Percentiles rank a stretch among this genome's conserved stretches.
These are phyloP conservation scores for Lasiommata megera DNA, from an alignment of 2,888 invertebrate genomes.

Conservation along the genomic window DNA sequence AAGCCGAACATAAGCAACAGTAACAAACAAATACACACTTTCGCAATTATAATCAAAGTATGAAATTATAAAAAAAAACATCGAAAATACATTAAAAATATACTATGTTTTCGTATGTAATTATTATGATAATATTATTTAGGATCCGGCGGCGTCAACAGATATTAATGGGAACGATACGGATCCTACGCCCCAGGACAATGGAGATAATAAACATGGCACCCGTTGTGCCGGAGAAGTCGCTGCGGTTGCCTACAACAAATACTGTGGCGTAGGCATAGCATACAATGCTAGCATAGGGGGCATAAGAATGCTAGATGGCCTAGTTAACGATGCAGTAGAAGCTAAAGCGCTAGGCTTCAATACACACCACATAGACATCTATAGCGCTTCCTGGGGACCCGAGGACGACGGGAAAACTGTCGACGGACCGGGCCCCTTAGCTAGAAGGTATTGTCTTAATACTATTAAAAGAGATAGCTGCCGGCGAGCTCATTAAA, in stretches of 20 bases:
- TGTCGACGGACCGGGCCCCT: conserved; percentile 96
- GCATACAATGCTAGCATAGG: conserved; percentile 98
- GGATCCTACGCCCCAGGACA: conserved; percentile 98
- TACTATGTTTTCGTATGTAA: background rate
- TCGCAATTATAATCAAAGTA: too few relatives aligned
- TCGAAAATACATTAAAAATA: too few relatives aligned
- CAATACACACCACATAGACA: conserved; percentile 96
- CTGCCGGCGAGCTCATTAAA: conserved; percentile 64
- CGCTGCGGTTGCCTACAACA: conserved; percentile 97
- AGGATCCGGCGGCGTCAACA: conserved; percentile 96
- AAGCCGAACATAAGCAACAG: too few relatives aligned
- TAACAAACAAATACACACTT: too few relatives aligned
- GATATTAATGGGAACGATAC: conserved; percentile 98
- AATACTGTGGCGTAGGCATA: conserved; percentile 97
- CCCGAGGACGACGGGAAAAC: conserved; percentile 98
- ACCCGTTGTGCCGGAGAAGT: conserved; percentile 99
- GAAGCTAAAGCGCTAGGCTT: conserved; percentile 96
- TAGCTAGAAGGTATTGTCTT: conserved; percentile 85
- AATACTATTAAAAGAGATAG: conserved; percentile 46
- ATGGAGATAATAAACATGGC: conserved; percentile 99
- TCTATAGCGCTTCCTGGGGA: conserved; percentile 98
- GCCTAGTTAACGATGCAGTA: conserved; percentile 97
- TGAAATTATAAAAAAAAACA: too few relatives aligned
- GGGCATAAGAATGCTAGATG: conserved; percentile 98
- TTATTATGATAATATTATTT: conserved; percentile 38